These are phyloP conservation scores for Mythimna loreyi DNA, from an alignment of 2,888 invertebrate species.

Conservation along the genomic window DNA sequence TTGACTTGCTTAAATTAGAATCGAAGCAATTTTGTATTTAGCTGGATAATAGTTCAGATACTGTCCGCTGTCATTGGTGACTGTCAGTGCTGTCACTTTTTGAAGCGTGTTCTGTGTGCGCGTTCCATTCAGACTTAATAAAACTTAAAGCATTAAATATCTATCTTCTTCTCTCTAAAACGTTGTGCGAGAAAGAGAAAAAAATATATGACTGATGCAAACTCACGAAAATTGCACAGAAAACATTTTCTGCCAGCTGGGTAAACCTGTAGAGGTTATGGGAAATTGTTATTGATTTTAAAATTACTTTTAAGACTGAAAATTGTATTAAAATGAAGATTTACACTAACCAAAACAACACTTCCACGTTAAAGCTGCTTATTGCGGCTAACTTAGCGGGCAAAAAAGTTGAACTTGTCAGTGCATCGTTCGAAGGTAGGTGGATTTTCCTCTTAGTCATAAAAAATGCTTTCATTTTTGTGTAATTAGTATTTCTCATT, in stretches of 20 bases:
- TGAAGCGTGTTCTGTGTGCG: conserved; percentile 2
- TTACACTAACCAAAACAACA: conserved; percentile 94
- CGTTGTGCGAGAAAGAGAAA: conserved; percentile 1
- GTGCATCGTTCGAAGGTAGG: conserved; percentile 92
- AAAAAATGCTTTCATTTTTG: conserved; percentile 5
- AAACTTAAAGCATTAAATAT: background rate
- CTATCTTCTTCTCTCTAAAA: background rate
- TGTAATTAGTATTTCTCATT: background rate
- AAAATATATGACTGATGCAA: background rate
- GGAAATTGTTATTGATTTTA: conserved; percentile 59
- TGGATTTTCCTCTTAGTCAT: conserved; percentile 43
- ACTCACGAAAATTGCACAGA: no score
- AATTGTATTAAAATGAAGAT: conserved; percentile 91
- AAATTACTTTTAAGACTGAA: conserved; percentile 62
- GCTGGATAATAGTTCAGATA: background rate
- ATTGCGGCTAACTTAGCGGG: conserved; percentile 93
- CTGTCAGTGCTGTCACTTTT: conserved; percentile 38
- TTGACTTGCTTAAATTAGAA: background rate
- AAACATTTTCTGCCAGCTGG: conserved; percentile 62
- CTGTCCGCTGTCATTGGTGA: conserved; percentile 1
- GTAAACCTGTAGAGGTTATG: conserved; percentile 58
- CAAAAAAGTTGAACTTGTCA: conserved; percentile 90
- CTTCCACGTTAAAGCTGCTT: conserved; percentile 93
- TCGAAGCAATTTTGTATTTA: background rate
- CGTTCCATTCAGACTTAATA: background rate